Percentiles rank a stretch among this genome's conserved stretches.
These are phyloP conservation scores for Brachypodius melanocephalos DNA, from an alignment of 2,113 vertebrate genomes.

Conservation along the genomic window DNA sequence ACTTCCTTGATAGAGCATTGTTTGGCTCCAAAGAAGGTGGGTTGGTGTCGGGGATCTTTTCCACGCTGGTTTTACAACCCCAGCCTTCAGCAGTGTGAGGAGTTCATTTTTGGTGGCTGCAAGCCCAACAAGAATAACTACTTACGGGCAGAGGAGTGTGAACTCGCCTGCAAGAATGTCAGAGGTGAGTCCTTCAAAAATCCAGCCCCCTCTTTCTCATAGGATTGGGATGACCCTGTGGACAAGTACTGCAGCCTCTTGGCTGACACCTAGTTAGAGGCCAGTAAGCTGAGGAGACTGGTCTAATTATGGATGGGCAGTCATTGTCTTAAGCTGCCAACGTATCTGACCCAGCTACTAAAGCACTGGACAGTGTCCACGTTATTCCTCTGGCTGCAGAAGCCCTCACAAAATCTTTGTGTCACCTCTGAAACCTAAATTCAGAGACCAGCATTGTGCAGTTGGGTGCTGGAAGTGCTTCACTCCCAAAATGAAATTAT, in stretches of 20 bases:
- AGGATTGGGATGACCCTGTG: background rate
- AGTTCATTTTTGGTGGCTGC: slow-evolving; percentile 89
- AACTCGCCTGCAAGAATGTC: slow-evolving; percentile 78
- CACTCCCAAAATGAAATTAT: background rate
- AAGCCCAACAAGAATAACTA: slow-evolving; percentile 92
- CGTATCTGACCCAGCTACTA: background rate
- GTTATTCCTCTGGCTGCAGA: background rate
- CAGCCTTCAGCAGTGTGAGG: slow-evolving; percentile 76
- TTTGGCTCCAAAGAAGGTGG: slow-evolving; percentile 82
- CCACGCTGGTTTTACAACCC: slow-evolving; percentile 90
- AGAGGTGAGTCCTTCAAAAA: slow-evolving; percentile 53
- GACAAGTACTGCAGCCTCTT: background rate
- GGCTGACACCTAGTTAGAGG: background rate
- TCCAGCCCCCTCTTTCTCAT: background rate
- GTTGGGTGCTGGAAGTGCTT: background rate
- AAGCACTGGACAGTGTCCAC: background rate
- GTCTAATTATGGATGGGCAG: background rate
- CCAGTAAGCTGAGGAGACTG: background rate
- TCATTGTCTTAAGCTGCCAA: background rate
- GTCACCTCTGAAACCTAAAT: background rate
- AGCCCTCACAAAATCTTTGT: background rate
- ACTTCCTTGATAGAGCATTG: slow-evolving; percentile 81
- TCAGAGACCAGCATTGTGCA: background rate
- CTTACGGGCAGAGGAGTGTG: slow-evolving; percentile 80
- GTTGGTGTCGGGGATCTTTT: slow-evolving; percentile 88